Base-by-base conservation (phyloP, 2,113 vertebrate species). In the Passer domesticus region DNA sequence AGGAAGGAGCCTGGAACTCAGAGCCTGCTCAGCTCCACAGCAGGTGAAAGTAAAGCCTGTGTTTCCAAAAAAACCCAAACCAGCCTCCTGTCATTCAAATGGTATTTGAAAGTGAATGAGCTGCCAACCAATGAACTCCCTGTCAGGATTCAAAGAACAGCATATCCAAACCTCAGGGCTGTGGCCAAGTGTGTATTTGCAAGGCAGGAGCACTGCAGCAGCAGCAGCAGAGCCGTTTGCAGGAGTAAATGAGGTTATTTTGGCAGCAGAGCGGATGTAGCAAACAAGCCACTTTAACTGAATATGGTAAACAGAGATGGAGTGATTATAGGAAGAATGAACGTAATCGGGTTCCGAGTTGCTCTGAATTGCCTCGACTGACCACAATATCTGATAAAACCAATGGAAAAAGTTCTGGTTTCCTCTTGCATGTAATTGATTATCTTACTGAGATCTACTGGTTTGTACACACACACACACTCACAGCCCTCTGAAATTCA, bases 361-460 rank as follows among this genome's bases (percentile, higher is more conserved):
- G 91, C 97, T 98, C 94, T 97, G 98, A 98, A 98, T 98, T 98
- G 97, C 98, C 97, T 97, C 49, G 37, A 97, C 97, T 95, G 96
- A 97, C 98, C 98, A 95, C 98, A 98, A 97, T 95, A 98, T 98
- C 98, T 98, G 98, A 99, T 99, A 98, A 98, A 98, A 98, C 97
- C 98, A 97, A 97, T 98, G 98, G 98, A 98, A 98, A 98, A 97
- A 98, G 87, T 97, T 98, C 97, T 98, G 98, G 98, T 98, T 99
- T 99, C 98, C 98, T 98, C 98, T 97, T 98, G 97, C 97, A 97
- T 98, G 96, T 98, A 98, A 98, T 98, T 98, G 98, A 97, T 98
- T 98, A 98, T 98, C 98, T 98, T 91, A 96, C 96, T 94, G 93
- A 97, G 97, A 98, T 98, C 98, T 98, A 77, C 96, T 98, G 96